These are phyloP conservation scores for Nansenia antarctica DNA, from an alignment of 2,113 vertebrate species.

Conservation along the genomic window DNA sequence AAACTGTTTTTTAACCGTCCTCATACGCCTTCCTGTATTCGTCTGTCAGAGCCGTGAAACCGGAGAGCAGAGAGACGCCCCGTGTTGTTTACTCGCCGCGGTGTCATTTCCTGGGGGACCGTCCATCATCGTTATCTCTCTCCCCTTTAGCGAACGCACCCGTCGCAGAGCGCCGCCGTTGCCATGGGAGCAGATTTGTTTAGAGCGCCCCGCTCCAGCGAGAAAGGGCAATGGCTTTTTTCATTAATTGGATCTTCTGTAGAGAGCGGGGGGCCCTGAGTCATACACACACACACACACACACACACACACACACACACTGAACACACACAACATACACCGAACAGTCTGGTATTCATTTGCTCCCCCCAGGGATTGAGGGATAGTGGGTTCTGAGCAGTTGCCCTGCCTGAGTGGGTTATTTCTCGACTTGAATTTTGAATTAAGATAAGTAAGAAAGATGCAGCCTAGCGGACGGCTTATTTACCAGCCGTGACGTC, in stretches of 20 bases:
- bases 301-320: too few relatives aligned
- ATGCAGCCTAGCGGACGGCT: background rate
- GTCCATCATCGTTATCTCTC: constrained; percentile 23
- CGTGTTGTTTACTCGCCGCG: constrained; percentile 19
- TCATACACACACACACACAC: too few relatives aligned
- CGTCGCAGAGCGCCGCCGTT: constrained; percentile 32
- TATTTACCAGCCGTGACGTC: constrained; percentile 15
- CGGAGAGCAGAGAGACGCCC: background rate
- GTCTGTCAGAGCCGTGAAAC: background rate
- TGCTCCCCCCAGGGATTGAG: constrained; percentile 36
- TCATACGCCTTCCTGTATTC: constrained; percentile 3
- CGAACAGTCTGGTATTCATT: constrained; percentile 26
- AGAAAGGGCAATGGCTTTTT: constrained; percentile 43
- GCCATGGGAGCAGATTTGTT: constrained; percentile 57
- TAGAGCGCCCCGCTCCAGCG: constrained; percentile 33
- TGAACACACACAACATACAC: too few relatives aligned
- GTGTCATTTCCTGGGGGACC: constrained; percentile 24
- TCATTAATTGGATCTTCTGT: constrained; percentile 60
- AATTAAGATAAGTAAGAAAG: background rate
- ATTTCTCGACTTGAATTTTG: constrained; percentile 7
- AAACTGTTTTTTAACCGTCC: too few relatives aligned
- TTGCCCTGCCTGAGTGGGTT: constrained; percentile 18
- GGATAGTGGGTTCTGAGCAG: constrained; percentile 43
- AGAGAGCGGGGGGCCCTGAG: constrained; percentile 41
- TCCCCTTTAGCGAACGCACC: constrained; percentile 16